Conservation (phyloP, 2,797 vertebrate genomes). For the Ceyx erithaca region DNA sequence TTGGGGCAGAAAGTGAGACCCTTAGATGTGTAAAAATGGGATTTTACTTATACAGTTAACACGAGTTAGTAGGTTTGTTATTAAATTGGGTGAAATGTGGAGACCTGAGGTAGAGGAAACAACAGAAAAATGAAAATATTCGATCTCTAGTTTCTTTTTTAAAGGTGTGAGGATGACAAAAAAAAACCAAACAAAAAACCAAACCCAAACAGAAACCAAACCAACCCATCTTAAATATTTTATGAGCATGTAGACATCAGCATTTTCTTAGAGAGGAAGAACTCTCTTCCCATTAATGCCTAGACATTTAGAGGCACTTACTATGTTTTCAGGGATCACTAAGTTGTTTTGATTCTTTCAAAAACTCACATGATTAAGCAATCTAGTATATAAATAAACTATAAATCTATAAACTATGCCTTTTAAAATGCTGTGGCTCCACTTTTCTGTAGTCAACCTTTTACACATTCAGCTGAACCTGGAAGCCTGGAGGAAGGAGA, state of each 20-base stretch:
- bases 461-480: neutral
- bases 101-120: neutral
- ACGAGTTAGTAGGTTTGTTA: neutral
- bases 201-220: too few relatives aligned
- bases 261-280: neutral
- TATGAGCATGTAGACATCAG: neutral
- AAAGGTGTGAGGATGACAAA: too few relatives aligned
- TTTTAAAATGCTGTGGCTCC: neutral
- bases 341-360: neutral
- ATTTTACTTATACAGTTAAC: neutral
- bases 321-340: neutral
- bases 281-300: neutral
- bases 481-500: neutral
- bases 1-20: neutral
- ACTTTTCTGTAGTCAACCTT: neutral
- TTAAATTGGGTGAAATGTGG: neutral
- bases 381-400: neutral
- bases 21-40: neutral
- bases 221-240: neutral
- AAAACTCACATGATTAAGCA: neutral
- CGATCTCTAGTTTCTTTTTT: neutral
- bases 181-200: too few relatives aligned
- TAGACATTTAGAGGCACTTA: neutral
- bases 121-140: neutral
- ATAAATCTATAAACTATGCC: neutral